These are phyloP conservation scores for Marmota monax DNA, from an alignment of 2,113 vertebrate species.

Conservation along the genomic window DNA sequence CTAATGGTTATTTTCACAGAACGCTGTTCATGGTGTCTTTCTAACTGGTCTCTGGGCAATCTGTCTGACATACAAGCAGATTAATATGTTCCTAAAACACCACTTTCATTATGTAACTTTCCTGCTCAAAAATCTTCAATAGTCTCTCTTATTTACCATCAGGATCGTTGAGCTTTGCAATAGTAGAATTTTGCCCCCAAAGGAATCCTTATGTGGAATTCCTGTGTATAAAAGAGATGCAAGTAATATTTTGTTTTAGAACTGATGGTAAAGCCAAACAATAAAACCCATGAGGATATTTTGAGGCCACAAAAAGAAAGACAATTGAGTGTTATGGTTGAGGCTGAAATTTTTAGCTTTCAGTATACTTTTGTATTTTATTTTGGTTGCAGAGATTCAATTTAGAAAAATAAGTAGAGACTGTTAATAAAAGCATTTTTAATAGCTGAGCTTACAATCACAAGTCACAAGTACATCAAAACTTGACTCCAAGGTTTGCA, in stretches of 20 bases:
- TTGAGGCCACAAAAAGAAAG: not conserved
- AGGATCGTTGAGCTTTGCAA: constrained; percentile 63
- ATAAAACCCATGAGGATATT: constrained; percentile 35
- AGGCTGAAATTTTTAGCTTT: not conserved
- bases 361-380: constrained; percentile 12
- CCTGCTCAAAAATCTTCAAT: constrained; percentile 36
- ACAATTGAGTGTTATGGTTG: not conserved
- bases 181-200: not conserved
- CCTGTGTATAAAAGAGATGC: not conserved
- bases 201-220: constrained; percentile 39
- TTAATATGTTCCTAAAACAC: constrained; percentile 65
- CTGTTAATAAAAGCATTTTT: constrained; percentile 41
- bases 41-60: constrained; percentile 67
- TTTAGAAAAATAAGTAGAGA: constrained; percentile 39
- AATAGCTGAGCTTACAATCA: not conserved
- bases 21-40: constrained; percentile 39
- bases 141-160: constrained; percentile 59
- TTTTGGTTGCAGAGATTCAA: not conserved
- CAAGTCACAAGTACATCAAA: not conserved
- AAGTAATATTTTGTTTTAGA: constrained; percentile 33
- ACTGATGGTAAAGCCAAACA: constrained; percentile 38
- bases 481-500: not conserved
- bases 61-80: constrained; percentile 53
- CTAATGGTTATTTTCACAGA: constrained; percentile 73
- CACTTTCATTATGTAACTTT: constrained; percentile 57